Base-by-base conservation (phyloP, 2,888 invertebrate species). In the Herminia tarsipennalis region DNA sequence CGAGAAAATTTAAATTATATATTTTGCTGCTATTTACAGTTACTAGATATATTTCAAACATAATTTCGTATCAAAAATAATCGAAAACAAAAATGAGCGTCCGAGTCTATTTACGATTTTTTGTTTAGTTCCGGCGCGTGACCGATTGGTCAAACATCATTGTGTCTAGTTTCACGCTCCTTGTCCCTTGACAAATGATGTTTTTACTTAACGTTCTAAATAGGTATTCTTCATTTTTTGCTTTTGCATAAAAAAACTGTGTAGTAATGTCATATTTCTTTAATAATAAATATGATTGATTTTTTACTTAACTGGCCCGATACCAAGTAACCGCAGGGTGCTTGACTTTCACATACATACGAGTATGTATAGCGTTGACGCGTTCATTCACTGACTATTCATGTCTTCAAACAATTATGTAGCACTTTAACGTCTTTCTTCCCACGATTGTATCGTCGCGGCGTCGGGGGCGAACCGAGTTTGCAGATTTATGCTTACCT, bases 391-490 rank as follows among this genome's bases (percentile, higher is more conserved):
- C 78, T 77, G 77, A 74, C 78, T 75, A 77, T 83, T 81, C 78
- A 78, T 77, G 76, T 80, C 75, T 79, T 77, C 72, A 73, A 78
- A 83, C 79, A 85, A 86, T 86, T 83, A 84, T 76, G 73, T 77
- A 70, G 76, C 74, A 76, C 73, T 79, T 82, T 75, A 81, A 81
- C 76, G 76, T 81, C 73, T 82, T 71, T 74, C 78, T 86, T 88
- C 86, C 82, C 88, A 88, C 88, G 82, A 86, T 85, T 77, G 76
- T 85, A 82, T 82, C 82, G 76, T 73, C 67, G 64, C 36, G 30
- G n/a, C n/a, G n/a, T n/a, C n/a, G n/a, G n/a, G 40, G 75, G 71
- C 65, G 66, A 72, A 73, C 73, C 68, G 69, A 77, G 76, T 78
- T 80, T 76, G 74, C 78, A 78, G 74, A 81, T 80, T 81, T 80